phyloP scores from a whole-genome alignment of 2,888 invertebrate genomes.

The Ecliptopera silaceata region DNA sequence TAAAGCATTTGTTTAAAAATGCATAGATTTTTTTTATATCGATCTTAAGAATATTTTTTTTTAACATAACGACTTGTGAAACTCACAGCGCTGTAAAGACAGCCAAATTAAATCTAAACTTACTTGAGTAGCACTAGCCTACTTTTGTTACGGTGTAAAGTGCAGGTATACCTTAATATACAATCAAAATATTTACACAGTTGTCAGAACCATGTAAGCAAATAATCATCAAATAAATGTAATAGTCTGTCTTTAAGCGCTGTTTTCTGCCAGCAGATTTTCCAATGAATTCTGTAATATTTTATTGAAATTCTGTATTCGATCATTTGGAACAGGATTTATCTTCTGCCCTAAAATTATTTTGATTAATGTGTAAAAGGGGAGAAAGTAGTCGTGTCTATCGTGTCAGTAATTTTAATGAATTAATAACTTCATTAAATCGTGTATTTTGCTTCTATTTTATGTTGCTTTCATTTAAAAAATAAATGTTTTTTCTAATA shows the following conservation, averaged over 20 bases:
- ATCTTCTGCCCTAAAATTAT: not conserved
- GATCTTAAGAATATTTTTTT: not conserved
- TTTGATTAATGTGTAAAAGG: not conserved
- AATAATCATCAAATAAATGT: no score
- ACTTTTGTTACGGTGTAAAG: no score
- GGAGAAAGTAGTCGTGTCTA: conserved; percentile 9
- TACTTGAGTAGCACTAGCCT: not conserved
- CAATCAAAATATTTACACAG: no score
- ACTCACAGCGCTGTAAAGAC: conserved; percentile 13
- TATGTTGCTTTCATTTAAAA: conserved; percentile 15
- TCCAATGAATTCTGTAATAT: conserved; percentile 1
- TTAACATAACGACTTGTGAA: not conserved
- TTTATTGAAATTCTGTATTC: conserved; percentile 1
- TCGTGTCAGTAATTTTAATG: conserved; percentile 4
- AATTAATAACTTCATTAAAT: conserved; percentile 11
- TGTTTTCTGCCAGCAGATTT: not conserved
- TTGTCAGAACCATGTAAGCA: no score
- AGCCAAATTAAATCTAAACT: not conserved
- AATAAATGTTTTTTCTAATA: conserved; percentile 8
- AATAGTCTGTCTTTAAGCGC: conserved; percentile 5
- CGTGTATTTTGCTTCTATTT: conserved; percentile 16
- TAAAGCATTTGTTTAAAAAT: conserved; percentile 78
- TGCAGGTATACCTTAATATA: not conserved
- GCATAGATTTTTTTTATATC: conserved; percentile 56
- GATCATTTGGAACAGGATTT: not conserved